Percentiles rank a stretch among this genome's conserved stretches.
Conservation (phyloP, 2,888 invertebrate genomes). For the Chymomyza caudatula region DNA sequence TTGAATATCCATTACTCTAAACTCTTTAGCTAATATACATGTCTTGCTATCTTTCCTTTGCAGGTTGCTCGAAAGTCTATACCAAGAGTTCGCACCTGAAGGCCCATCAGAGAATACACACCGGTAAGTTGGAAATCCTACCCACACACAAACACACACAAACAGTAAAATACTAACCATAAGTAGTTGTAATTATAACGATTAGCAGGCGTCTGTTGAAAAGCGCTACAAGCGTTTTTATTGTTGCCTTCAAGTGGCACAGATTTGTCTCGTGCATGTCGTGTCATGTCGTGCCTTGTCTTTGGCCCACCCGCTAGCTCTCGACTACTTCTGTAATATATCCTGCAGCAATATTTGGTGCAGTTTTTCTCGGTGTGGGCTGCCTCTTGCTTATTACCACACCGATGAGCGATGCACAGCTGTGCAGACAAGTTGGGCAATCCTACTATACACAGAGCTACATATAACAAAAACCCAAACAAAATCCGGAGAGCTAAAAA, state of each 20-base stretch:
- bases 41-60: neutral
- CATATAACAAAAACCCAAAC: slow-evolving; percentile 7
- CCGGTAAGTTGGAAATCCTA: slow-evolving; percentile 82
- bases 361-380: slow-evolving; percentile 44
- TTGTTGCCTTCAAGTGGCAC: neutral
- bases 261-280: slow-evolving; percentile 27
- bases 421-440: slow-evolving; percentile 57
- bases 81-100: slow-evolving; percentile 98
- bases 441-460: slow-evolving; percentile 20
- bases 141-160: neutral
- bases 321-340: neutral
- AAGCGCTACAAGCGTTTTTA: slow-evolving; percentile 26
- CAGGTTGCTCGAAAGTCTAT: slow-evolving; percentile 96
- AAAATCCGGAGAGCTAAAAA: slow-evolving; percentile 4
- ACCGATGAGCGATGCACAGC: slow-evolving; percentile 39
- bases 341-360: slow-evolving; percentile 10
- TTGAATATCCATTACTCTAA: no score
- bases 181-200: slow-evolving; percentile 17
- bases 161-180: neutral
- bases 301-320: neutral
- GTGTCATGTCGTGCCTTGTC: slow-evolving; percentile 1
- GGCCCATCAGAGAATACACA: slow-evolving; percentile 98
- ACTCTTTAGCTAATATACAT: neutral
- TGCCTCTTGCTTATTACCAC: slow-evolving; percentile 1
- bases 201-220: slow-evolving; percentile 24